Conservation (phyloP, 2,113 vertebrate species). For the Indicator indicator region DNA sequence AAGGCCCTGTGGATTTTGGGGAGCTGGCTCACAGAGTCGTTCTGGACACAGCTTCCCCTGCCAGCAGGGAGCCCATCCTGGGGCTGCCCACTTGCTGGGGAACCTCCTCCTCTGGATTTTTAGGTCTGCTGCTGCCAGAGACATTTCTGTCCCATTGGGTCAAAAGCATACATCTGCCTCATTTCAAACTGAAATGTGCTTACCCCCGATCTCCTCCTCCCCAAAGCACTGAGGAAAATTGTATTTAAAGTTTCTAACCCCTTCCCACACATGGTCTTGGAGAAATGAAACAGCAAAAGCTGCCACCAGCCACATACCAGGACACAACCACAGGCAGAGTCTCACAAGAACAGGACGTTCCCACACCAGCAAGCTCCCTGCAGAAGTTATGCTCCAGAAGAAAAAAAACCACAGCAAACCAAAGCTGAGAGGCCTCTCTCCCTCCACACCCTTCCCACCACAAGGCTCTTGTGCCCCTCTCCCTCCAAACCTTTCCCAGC, state of each 20-base stretch:
- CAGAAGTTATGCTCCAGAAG: neutral
- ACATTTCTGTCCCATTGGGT: neutral
- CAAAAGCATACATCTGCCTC: neutral
- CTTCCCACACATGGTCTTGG: neutral
- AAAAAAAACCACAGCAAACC: neutral
- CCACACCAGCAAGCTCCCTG: neutral
- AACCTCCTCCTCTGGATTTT: neutral
- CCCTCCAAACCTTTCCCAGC: neutral
- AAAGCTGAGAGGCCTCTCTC: neutral
- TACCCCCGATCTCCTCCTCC: neutral
- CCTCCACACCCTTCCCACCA: neutral
- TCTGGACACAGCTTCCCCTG: neutral
- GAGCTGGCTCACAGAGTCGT: neutral
- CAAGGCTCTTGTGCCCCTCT: neutral
- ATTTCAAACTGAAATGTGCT: neutral
- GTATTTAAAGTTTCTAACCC: slow-evolving; percentile 1
- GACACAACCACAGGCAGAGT: neutral
- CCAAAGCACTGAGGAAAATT: neutral
- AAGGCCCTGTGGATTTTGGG: accelerated
- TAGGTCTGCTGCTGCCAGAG: neutral
- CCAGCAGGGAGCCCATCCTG: neutral
- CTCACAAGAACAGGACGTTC: neutral
- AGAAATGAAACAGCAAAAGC: neutral
- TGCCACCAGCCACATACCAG: neutral
- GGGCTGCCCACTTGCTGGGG: neutral